Conservation (phyloP, 1,140 invertebrate genomes). For the Ips typographus region DNA sequence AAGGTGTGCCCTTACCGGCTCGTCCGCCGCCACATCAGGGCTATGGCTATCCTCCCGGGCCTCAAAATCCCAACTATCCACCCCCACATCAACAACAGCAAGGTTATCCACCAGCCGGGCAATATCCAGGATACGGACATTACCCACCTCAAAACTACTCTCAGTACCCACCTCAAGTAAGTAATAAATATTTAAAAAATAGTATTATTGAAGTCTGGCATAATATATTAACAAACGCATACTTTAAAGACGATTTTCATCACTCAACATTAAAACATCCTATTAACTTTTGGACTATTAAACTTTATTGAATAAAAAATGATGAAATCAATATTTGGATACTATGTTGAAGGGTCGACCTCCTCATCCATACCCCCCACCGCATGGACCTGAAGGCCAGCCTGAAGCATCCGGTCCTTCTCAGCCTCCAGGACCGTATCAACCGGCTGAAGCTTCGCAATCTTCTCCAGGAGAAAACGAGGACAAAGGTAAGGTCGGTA, state of each 20-base stretch:
- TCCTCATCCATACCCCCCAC: slow-evolving; percentile 16
- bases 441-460: slow-evolving; percentile 13
- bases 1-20: slow-evolving; percentile 51
- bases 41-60: slow-evolving; percentile 57
- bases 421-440: slow-evolving; percentile 4
- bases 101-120: slow-evolving; percentile 56
- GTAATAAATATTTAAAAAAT: background rate
- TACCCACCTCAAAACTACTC: slow-evolving; percentile 59
- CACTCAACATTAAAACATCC: too few species aligned
- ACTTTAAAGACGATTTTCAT: background rate
- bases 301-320: too few species aligned
- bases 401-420: slow-evolving; percentile 8
- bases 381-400: slow-evolving; percentile 10
- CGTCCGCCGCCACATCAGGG: slow-evolving; percentile 63
- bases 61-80: slow-evolving; percentile 51
- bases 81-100: slow-evolving; percentile 65
- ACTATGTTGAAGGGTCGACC: slow-evolving; percentile 7
- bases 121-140: slow-evolving; percentile 45
- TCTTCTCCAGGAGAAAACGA: background rate
- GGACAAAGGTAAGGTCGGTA: slow-evolving; percentile 28
- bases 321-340: background rate
- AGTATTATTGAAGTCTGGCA: too few species aligned
- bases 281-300: too few species aligned
- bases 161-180: slow-evolving; percentile 55
- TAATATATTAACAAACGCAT: too few species aligned